Percentiles rank a stretch among this genome's conserved stretches.
These are phyloP conservation scores for Pomatostomus ruficeps DNA, from an alignment of 2,113 vertebrate species.

Conservation along the genomic window DNA sequence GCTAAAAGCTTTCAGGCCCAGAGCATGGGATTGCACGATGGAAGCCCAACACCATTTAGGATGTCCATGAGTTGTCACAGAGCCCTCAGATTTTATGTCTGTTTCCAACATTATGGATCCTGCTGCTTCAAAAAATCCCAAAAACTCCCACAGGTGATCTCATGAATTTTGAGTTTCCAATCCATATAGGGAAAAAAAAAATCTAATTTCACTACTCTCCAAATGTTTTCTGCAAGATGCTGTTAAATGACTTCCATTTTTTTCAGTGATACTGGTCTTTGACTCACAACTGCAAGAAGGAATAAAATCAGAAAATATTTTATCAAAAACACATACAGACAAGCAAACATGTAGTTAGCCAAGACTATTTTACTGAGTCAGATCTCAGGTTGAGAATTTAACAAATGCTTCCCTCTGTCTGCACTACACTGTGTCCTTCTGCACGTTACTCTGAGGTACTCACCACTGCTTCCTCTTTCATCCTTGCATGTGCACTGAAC, in stretches of 20 bases:
- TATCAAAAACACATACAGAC: background rate
- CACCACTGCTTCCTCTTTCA: background rate
- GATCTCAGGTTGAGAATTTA: background rate
- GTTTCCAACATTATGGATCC: background rate
- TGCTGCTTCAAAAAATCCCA: background rate
- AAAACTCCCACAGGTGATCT: background rate
- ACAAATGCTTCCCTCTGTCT: background rate
- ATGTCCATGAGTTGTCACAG: background rate
- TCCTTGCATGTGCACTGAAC: background rate
- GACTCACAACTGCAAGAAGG: background rate
- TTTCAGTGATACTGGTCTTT: background rate
- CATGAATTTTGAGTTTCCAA: background rate
- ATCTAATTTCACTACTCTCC: background rate
- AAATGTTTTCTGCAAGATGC: background rate
- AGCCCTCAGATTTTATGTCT: background rate
- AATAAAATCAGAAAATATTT: background rate
- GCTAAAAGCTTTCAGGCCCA: background rate
- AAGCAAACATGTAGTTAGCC: background rate
- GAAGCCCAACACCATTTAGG: no score
- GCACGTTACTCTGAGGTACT: background rate
- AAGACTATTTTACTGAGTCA: background rate
- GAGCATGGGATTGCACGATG: fast-evolving
- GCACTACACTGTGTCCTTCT: background rate
- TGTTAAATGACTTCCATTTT: background rate
- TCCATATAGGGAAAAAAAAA: background rate